Conservation (phyloP, 2,113 vertebrate species). For the Heterocephalus glaber region DNA sequence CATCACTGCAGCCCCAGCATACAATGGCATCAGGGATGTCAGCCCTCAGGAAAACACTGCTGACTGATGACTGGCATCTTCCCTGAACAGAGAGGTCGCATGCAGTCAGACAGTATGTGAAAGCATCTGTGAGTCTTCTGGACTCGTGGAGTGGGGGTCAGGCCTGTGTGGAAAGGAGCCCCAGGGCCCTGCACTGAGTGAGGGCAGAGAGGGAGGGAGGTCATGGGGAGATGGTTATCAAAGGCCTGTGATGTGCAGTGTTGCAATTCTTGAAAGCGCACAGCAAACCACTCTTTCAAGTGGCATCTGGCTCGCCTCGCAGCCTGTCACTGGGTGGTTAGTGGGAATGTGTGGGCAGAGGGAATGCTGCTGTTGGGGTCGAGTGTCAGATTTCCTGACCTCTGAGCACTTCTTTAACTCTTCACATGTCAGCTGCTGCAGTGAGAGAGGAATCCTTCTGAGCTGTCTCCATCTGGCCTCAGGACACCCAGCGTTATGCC, state of each 20-base stretch:
- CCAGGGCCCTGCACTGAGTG: background rate
- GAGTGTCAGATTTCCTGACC: slow-evolving; percentile 29
- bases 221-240: background rate
- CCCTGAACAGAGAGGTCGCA: background rate
- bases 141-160: background rate
- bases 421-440: background rate
- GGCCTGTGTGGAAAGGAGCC: background rate
- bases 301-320: slow-evolving; percentile 31
- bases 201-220: background rate
- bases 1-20: rapidly evolving
- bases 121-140: background rate
- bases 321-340: background rate
- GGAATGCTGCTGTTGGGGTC: background rate
- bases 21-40: rapidly evolving
- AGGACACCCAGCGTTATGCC: background rate
- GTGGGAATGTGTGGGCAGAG: slow-evolving; percentile 46
- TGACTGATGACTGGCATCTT: rapidly evolving
- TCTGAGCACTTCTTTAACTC: slow-evolving; percentile 23
- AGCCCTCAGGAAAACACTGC: background rate
- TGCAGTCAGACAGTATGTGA: background rate
- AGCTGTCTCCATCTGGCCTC: rapidly evolving
- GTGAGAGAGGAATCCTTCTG: rapidly evolving
- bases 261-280: background rate
- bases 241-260: background rate
- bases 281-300: slow-evolving; percentile 57